phyloP scores from a whole-genome alignment of 2,888 invertebrate genomes.

The Stomorhina lunata region DNA sequence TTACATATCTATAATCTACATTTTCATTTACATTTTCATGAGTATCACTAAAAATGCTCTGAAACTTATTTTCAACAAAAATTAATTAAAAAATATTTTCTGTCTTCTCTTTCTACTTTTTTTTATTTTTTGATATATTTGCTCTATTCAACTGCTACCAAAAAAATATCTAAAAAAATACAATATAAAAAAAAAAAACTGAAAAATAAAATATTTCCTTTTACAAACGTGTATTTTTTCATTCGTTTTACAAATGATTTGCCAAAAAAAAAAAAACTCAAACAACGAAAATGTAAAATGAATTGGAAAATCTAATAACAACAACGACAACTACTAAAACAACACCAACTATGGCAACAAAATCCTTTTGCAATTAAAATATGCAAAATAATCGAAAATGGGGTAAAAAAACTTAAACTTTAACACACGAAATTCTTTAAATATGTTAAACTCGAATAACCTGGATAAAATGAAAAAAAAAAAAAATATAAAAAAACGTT shows the following conservation, averaged over 20 bases:
- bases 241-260: background rate
- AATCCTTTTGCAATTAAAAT: slow-evolving; percentile 21
- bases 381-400: slow-evolving; percentile 50
- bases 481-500: no score
- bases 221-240: slow-evolving; percentile 40
- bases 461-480: background rate
- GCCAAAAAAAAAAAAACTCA: background rate
- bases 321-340: slow-evolving; percentile 8
- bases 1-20: slow-evolving; percentile 8
- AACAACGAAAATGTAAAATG: slow-evolving; percentile 17
- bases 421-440: background rate
- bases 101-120: slow-evolving; percentile 50
- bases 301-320: slow-evolving; percentile 42
- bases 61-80: slow-evolving; percentile 47
- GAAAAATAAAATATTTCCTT: background rate
- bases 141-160: slow-evolving; percentile 13
- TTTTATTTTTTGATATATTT: slow-evolving; percentile 23
- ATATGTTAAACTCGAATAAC: slow-evolving; percentile 25
- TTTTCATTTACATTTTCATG: slow-evolving; percentile 48
- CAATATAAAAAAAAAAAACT: background rate
- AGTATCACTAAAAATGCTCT: slow-evolving; percentile 41
- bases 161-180: no score
- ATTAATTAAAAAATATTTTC: slow-evolving; percentile 54
- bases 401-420: slow-evolving; percentile 26
- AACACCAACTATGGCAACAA: background rate